Base-by-base conservation (phyloP, 2,888 invertebrate species). In the Bellardia bayeri region DNA sequence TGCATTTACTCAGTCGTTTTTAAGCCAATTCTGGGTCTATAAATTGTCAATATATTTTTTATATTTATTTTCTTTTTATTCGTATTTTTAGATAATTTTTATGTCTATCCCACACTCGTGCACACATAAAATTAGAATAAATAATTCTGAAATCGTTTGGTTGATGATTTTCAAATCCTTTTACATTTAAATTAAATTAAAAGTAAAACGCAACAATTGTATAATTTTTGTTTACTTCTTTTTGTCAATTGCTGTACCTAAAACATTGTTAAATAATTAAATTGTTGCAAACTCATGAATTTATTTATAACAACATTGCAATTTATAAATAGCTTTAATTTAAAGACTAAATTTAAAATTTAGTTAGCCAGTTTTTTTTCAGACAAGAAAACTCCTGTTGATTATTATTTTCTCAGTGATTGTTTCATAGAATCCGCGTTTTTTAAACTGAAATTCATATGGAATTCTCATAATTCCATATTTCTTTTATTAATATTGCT, bases 31-130 rank as follows among this genome's bases (percentile, higher is more conserved):
- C n/a, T 56, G 68, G 66, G 56, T 42, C 66, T 45, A 68, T 68
- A 66, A 78, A 68, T 68, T 68, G 56, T 56, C 66, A 78, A 68
- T 78, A 66, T 30, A 2, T 23, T 37, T n/a, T 54, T 63, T 61
- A 14, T 51, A 71, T 71, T 56, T 56, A 16, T 54, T 64, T 75
- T 75, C 4, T 76, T 37, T 64, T 49, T 75, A 14, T 42, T 13
- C 6, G n/a, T 40, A 61, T 75, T 75, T 75, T 75, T 49, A 75
- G 75, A 49, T 63, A 9, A 49, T 63, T 75, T 51, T 63, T 37
- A 49, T 64, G 37, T 63, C 33, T 37, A n/a, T 49, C n/a, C n/a
- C 69, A 71, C 37, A 71, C 54, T 45, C 45, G 7, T 6, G n/a
- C 69, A 69, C n/a, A 71, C 16, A 37, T 4, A 51, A 54, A 37